Evolutionary conservation across 1,140 invertebrate species (phyloP).

Genomic region (Diorhabda sublineata): DNA sequence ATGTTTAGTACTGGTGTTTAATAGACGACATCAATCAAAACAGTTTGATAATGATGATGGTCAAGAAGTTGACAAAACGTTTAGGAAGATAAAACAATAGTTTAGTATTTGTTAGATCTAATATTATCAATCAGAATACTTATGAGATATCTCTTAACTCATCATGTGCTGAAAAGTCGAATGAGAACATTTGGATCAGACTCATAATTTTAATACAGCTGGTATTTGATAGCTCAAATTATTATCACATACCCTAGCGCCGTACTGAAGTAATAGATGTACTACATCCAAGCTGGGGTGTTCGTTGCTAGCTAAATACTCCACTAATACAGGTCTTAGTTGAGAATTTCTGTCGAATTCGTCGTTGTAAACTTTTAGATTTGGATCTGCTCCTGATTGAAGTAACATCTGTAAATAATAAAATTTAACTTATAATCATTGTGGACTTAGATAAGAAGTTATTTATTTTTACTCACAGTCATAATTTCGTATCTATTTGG

Average conservation of each 20-base stretch:
- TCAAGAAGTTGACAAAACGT: too few relatives aligned
- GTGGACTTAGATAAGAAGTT: background rate
- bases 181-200: too few relatives aligned
- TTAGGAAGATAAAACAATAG: too few relatives aligned
- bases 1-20: too few relatives aligned
- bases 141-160: too few relatives aligned
- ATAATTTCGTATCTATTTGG: conserved; percentile 65
- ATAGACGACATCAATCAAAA: too few relatives aligned
- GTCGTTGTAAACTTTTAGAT: conserved; percentile 70
- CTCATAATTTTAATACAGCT: too few relatives aligned
- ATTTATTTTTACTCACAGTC: conserved; percentile 27
- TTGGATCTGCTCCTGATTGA: conserved; percentile 72
- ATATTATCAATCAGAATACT: too few relatives aligned
- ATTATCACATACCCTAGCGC: conserved; percentile 60
- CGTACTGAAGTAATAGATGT: conserved; percentile 69
- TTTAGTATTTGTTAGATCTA: too few relatives aligned
- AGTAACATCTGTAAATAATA: conserved; percentile 59
- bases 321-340: conserved; percentile 71
- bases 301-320: conserved; percentile 76
- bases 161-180: too few relatives aligned
- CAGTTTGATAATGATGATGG: too few relatives aligned
- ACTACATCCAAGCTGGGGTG: conserved; percentile 66
- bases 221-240: background rate
- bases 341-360: conserved; percentile 58
- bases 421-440: background rate